Conservation (phyloP, 2,888 invertebrate genomes). For the Zygogramma bicolorata region DNA sequence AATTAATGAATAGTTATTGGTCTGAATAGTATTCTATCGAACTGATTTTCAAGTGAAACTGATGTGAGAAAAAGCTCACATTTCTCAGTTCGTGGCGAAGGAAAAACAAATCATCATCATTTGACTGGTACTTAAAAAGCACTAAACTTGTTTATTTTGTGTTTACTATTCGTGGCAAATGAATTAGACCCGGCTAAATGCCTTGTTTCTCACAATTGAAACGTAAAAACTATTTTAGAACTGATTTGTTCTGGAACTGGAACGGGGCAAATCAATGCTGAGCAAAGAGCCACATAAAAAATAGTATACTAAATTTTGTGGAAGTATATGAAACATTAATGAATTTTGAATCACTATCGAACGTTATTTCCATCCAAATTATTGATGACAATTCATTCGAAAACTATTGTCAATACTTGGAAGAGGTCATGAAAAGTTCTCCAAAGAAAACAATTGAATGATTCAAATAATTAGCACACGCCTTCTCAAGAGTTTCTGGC, state of each 20-base stretch:
- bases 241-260: constrained; percentile 33
- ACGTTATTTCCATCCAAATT: neutral
- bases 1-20: too few relatives aligned
- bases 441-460: too few relatives aligned
- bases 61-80: neutral
- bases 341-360: neutral
- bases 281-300: neutral
- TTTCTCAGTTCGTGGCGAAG: neutral
- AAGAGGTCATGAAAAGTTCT: too few relatives aligned
- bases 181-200: constrained; percentile 16
- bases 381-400: neutral
- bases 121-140: neutral
- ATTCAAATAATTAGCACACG: too few relatives aligned
- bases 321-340: neutral
- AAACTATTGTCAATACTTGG: too few relatives aligned
- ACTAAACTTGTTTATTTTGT: neutral
- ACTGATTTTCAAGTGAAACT: neutral
- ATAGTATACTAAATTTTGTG: neutral
- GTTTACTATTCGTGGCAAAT: neutral
- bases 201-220: constrained; percentile 32
- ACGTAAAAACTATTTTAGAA: constrained; percentile 31
- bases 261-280: neutral
- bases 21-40: too few relatives aligned
- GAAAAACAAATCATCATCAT: neutral
- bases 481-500: too few relatives aligned